Base-by-base conservation (phyloP, 2,888 invertebrate species). In the Ochropleura plecta region DNA sequence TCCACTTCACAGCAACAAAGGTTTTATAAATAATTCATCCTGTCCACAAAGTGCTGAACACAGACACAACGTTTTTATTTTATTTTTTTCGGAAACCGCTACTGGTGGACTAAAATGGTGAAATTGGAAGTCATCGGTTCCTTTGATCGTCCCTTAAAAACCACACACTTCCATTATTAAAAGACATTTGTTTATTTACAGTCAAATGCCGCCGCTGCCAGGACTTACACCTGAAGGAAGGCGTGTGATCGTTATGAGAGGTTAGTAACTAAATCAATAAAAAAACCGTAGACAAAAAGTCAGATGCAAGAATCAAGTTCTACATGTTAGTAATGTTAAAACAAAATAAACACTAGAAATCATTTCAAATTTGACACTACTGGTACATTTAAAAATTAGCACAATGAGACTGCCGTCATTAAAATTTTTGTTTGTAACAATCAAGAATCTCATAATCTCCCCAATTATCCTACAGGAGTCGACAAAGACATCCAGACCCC, bases 151-250 rank as follows among this genome's bases (percentile, higher is more conserved):
- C 30, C 30, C 3, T 3, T 30, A 3, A 30, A 30, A 30, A 30
- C 30, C 3, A 30, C 30, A 30, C 30, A 30, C 30, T 30, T 30
- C 3, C 30, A 30, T 2, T 30, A 30, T 30, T 30, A 30, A 30
- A n/a, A 53, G 12, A 55, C 20, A 6, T 20, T 60, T n/a, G 49
- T 77, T 79, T 81, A 68, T 78, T 94, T 95, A 5, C 93, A 98
- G 98, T 72, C 97, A 98, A 92, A 97, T 98, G 89, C 98, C 98
- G 12, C 98, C 98, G 5, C 93, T 98, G 69, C 98, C 98, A 0
- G 98, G 98, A 16, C 96, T 98, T 40, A 98, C 98, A 0, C 97
- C 98, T 48, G 97, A 98, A 76, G 98, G 98, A 3, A 97, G 98
- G 62, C 97, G 98, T 73, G 98, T 98, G 0, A 96, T 98, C 20